Conservation (phyloP, 2,797 vertebrate genomes). For the Falco concolor region DNA sequence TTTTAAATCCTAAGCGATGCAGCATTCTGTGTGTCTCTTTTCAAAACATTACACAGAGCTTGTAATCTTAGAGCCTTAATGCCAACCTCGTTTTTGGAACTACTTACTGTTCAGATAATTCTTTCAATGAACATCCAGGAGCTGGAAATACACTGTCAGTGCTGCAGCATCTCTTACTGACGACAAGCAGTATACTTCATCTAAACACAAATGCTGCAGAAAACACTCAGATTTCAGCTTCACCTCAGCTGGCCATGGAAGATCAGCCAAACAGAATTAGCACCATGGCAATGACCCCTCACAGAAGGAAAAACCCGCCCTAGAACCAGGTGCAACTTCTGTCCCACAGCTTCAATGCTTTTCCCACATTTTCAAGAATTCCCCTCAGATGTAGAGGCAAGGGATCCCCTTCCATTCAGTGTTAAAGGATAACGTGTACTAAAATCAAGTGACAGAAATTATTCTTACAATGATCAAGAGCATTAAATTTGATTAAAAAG, state of each 20-base stretch:
- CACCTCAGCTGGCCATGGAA: neutral
- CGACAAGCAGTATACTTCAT: conserved; percentile 19
- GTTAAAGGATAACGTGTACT: neutral
- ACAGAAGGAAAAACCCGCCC: neutral
- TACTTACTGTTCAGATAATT: conserved; percentile 44
- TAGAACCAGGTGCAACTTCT: neutral
- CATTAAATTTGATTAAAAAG: neutral
- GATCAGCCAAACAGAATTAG: neutral
- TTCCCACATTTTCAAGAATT: neutral
- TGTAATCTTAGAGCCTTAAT: neutral
- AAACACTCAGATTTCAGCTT: conserved; percentile 35
- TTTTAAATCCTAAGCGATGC: neutral
- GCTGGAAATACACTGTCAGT: conserved; percentile 21
- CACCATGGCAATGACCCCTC: neutral
- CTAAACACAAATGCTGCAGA: conserved; percentile 53
- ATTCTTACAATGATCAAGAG: neutral
- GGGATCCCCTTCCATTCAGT: neutral
- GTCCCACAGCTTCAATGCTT: neutral
- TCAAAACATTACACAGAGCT: neutral
- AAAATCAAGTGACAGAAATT: neutral
- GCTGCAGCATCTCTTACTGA: conserved; percentile 44
- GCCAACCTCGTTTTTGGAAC: neutral
- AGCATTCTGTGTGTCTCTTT: neutral
- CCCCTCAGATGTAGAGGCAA: neutral
- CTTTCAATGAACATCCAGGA: conserved; percentile 19